These are phyloP conservation scores for Glaucomys volans DNA, from an alignment of 2,113 vertebrate genomes.

Conservation along the genomic window DNA sequence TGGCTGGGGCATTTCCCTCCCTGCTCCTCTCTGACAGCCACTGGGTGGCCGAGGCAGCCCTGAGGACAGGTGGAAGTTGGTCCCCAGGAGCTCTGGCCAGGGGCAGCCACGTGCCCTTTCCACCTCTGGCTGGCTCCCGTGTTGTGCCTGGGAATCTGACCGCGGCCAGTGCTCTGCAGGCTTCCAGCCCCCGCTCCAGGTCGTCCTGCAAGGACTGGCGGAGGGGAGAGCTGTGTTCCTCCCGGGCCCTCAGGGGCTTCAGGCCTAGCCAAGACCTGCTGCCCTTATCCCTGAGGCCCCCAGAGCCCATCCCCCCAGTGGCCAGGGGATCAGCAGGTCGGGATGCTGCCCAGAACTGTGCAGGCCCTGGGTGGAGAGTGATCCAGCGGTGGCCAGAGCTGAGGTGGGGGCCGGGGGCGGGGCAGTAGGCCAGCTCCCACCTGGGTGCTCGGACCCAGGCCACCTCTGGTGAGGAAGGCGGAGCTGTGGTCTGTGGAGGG, in stretches of 20 bases:
- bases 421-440: neutral
- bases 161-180: neutral
- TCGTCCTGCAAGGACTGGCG: neutral
- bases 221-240: neutral
- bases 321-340: neutral
- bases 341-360: neutral
- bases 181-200: neutral
- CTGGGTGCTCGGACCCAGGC: neutral
- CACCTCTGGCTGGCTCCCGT: no score
- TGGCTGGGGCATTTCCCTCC: no score
- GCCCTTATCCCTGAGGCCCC: neutral
- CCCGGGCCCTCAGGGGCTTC: neutral
- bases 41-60: no score
- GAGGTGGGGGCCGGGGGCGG: accelerated
- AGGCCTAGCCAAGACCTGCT: neutral
- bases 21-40: no score
- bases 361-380: neutral
- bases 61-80: no score
- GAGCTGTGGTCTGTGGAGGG: accelerated
- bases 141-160: neutral
- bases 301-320: neutral
- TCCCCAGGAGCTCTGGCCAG: neutral
- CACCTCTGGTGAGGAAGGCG: neutral
- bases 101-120: neutral
- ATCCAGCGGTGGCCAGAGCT: accelerated